phyloP scores from a whole-genome alignment of 1,140 invertebrate species.

The Leptinotarsa undecemlineata region DNA sequence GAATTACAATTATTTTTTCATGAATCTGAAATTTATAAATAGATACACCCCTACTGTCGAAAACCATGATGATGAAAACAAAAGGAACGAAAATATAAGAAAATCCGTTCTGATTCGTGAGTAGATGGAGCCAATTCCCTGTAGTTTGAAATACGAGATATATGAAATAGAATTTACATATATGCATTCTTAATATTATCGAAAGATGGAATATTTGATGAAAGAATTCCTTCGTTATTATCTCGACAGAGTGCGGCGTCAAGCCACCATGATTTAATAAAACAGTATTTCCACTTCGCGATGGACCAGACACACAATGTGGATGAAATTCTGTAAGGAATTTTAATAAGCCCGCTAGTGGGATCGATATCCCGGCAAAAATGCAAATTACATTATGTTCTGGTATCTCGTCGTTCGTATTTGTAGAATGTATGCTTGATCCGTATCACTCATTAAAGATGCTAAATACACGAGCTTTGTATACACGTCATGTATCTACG shows the following conservation, averaged over 20 bases:
- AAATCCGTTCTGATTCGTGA: no score
- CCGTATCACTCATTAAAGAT: constrained; percentile 16
- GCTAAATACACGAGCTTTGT: constrained; percentile 10
- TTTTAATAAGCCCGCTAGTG: constrained; percentile 6
- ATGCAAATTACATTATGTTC: constrained; percentile 19
- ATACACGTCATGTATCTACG: neutral
- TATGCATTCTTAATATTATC: no score
- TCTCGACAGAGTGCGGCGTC: neutral
- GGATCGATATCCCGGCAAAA: constrained; percentile 16
- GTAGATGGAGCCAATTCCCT: no score
- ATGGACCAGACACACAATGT: constrained; percentile 16
- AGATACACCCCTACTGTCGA: no score
- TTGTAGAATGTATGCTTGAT: constrained; percentile 5
- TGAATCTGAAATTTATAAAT: no score
- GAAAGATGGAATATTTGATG: no score
- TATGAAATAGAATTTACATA: no score
- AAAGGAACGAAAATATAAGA: no score
- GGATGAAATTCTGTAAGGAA: constrained; percentile 18
- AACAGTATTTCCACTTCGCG: constrained; percentile 3
- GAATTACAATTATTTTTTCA: no score
- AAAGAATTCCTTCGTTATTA: no score
- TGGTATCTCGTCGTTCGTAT: neutral
- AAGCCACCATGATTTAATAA: neutral
- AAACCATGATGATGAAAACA: no score
- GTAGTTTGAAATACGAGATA: no score